A percentile compares a stretch with the other conserved stretches of the same genome.
Evolutionary conservation across 2,797 vertebrate genomes (phyloP).

Genomic region (Gila robusta): DNA sequence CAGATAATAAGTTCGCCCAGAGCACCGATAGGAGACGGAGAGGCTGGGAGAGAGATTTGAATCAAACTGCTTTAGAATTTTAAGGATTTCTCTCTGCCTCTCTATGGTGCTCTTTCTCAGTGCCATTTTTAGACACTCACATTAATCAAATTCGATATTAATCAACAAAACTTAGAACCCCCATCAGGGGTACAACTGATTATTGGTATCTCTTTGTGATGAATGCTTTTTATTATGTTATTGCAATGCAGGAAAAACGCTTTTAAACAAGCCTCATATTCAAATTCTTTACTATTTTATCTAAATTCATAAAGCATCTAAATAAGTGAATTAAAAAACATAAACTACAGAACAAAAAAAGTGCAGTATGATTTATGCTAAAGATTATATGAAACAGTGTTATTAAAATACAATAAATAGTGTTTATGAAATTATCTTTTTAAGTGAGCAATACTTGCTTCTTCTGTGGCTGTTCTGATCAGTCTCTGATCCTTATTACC

Average conservation of each 20-base stretch:
- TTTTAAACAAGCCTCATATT: no score
- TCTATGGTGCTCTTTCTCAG: neutral
- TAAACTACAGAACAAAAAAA: neutral
- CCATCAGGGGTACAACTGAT: constrained; percentile 17
- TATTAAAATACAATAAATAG: neutral
- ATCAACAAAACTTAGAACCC: constrained; percentile 16
- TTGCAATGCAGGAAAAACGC: neutral
- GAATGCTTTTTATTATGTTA: neutral
- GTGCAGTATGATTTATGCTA: neutral
- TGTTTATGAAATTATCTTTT: neutral
- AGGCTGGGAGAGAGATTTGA: constrained; percentile 37
- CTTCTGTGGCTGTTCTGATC: neutral
- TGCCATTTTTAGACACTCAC: neutral
- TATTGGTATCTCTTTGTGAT: neutral
- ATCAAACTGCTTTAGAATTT: constrained; percentile 31
- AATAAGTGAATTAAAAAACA: neutral
- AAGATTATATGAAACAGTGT: neutral
- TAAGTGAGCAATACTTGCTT: neutral
- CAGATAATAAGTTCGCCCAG: constrained; percentile 71
- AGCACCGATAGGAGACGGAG: constrained; percentile 58
- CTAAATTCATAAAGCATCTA: neutral
- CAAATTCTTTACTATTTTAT: neutral
- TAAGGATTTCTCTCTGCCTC: constrained; percentile 6
- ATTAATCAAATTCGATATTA: constrained; percentile 35
- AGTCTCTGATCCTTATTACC: neutral